Percentiles rank a stretch among this genome's conserved stretches.
Conservation (phyloP, 2,888 invertebrate species). For the Xestia rhomboidea region DNA sequence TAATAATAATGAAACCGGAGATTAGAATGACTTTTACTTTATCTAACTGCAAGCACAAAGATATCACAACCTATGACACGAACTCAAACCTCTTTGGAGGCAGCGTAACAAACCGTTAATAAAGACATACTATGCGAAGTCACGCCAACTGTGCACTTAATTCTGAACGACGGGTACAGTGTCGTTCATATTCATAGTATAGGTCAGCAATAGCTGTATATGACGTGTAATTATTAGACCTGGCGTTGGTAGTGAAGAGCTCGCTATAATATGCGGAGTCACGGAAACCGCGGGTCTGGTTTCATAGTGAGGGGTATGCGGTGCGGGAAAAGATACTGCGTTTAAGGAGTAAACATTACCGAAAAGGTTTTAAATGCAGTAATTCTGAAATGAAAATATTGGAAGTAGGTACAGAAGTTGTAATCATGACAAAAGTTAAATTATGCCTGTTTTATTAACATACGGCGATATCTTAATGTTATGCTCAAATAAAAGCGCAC, state of each 20-base stretch:
- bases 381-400: neutral
- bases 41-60: neutral
- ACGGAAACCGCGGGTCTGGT: neutral
- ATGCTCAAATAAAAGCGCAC: neutral
- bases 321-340: neutral
- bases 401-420: neutral
- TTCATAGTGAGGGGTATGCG: neutral
- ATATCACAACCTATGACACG: constrained; percentile 24
- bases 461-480: neutral
- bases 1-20: neutral
- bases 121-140: constrained; percentile 47
- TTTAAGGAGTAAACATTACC: neutral
- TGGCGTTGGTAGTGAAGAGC: constrained; percentile 13
- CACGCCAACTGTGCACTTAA: constrained; percentile 51
- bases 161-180: constrained; percentile 29
- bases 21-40: constrained; percentile 10
- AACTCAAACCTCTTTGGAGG: constrained; percentile 25
- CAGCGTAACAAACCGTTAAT: constrained; percentile 17
- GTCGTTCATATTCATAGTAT: neutral
- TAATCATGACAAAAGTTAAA: neutral
- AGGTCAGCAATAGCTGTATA: constrained; percentile 30
- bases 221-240: constrained; percentile 7
- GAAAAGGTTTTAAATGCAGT: neutral
- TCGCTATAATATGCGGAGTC: constrained; percentile 25
- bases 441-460: neutral